Percentiles rank a stretch among this genome's conserved stretches.
Evolutionary conservation across 2,113 vertebrate genomes (phyloP).

Genomic region (Crotalus horridus): DNA sequence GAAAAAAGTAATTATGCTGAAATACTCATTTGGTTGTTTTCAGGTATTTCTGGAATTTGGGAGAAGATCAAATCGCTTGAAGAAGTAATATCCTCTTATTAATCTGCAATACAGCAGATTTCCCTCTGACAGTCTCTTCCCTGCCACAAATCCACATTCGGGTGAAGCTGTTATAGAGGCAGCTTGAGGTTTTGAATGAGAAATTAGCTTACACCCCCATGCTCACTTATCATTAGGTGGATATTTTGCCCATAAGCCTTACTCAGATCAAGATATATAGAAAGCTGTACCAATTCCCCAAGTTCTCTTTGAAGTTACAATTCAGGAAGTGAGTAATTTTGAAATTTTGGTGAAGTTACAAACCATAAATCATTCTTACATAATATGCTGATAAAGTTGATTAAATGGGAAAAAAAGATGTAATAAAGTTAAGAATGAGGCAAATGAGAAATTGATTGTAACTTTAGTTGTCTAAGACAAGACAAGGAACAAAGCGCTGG

Average conservation of each 20-base stretch:
- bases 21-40: background rate
- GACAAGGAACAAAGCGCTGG: background rate
- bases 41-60: background rate
- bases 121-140: background rate
- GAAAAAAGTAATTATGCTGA: background rate
- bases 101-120: background rate
- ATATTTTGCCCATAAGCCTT: background rate
- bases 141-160: background rate
- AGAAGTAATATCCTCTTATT: background rate
- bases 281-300: background rate
- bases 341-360: background rate
- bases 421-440: background rate
- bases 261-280: background rate
- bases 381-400: background rate
- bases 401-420: background rate
- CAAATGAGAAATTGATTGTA: background rate
- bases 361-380: background rate
- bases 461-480: background rate
- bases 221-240: background rate
- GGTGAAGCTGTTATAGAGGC: background rate
- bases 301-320: background rate
- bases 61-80: background rate
- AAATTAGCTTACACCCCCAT: background rate
- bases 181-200: background rate
- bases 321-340: background rate